Evolutionary conservation across 2,113 vertebrate species (phyloP).

Genomic region (Pomatostomus ruficeps): DNA sequence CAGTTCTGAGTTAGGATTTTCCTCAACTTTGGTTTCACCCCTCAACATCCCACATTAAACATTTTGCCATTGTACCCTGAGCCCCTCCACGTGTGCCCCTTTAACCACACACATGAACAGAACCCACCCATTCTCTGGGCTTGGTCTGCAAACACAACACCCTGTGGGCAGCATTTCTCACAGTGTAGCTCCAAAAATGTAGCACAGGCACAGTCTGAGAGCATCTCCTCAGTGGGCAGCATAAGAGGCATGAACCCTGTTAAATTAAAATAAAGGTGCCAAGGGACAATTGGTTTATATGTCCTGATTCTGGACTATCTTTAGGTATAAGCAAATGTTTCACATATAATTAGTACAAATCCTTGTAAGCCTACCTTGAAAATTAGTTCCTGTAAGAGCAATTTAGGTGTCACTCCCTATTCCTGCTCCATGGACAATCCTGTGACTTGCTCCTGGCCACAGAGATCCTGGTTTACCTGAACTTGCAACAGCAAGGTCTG

Average conservation of each 20-base stretch:
- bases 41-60: background rate
- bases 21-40: background rate
- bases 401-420: background rate
- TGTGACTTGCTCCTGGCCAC: background rate
- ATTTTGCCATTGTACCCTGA: fast-evolving
- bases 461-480: background rate
- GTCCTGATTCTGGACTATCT: background rate
- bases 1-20: background rate
- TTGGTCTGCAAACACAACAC: background rate
- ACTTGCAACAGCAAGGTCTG: background rate
- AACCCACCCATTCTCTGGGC: background rate
- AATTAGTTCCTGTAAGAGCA: slow-evolving; percentile 34
- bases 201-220: background rate
- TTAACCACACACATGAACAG: background rate
- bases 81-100: fast-evolving
- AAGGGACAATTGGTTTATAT: background rate
- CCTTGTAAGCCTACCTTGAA: background rate
- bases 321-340: slow-evolving; percentile 4
- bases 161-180: background rate
- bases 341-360: slow-evolving; percentile 25
- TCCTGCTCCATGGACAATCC: background rate
- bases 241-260: background rate
- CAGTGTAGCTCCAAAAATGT: fast-evolving
- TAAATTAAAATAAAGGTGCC: background rate
- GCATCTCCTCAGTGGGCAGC: background rate